Percentiles rank a stretch among this genome's conserved stretches.
phyloP scores from a whole-genome alignment of 2,797 vertebrate species.

The Melanotaenia nigrans region DNA sequence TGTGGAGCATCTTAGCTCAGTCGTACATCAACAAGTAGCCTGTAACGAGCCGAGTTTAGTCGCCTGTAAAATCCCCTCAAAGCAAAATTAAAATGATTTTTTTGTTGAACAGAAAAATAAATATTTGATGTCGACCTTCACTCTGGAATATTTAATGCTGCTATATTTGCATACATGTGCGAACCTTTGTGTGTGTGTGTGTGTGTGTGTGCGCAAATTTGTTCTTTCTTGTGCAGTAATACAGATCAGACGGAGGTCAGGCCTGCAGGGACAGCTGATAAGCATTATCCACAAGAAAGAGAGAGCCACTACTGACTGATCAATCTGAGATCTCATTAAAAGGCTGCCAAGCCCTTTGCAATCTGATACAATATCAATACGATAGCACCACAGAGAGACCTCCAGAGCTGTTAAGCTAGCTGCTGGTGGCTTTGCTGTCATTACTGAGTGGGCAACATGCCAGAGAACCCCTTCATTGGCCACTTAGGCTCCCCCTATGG shows the following conservation, averaged over 20 bases:
- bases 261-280: slow-evolving; percentile 59
- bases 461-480: slow-evolving; percentile 69
- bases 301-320: slow-evolving; percentile 79
- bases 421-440: slow-evolving; percentile 69
- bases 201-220: slow-evolving; percentile 7
- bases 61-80: background rate
- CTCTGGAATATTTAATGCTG: background rate
- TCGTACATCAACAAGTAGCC: background rate
- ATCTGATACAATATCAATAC: slow-evolving; percentile 84
- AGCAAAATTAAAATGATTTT: slow-evolving; percentile 1
- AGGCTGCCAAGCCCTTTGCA: slow-evolving; percentile 76
- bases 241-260: slow-evolving; percentile 42
- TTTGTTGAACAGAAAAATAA: slow-evolving; percentile 1
- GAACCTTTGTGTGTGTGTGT: background rate
- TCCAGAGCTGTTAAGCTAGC: slow-evolving; percentile 70
- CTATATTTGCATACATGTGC: background rate
- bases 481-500: slow-evolving; percentile 72
- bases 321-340: slow-evolving; percentile 86
- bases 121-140: slow-evolving; percentile 4
- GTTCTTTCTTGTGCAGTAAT: slow-evolving; percentile 18
- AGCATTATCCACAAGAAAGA: slow-evolving; percentile 58
- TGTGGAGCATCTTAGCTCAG: too few relatives aligned
- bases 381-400: slow-evolving; percentile 73
- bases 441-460: slow-evolving; percentile 67
- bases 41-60: background rate